Evolutionary conservation across 2,888 invertebrate species (phyloP), one percentile per base, ranked within the genome.

Genomic region (Tenthredo distinguenda): DNA sequence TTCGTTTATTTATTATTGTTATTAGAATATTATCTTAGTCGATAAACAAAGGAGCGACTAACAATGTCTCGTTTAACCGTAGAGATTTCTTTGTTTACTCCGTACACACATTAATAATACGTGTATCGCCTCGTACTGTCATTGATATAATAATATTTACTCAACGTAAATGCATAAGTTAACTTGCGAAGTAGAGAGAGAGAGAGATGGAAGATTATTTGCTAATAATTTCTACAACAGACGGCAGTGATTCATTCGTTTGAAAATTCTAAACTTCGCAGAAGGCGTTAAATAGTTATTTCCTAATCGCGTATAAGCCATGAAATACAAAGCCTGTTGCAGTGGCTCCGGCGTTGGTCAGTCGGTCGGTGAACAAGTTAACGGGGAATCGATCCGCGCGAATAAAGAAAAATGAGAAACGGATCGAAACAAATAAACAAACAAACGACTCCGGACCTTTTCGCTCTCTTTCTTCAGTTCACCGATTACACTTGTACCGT

Each of bases 91-190:
- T 62, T 62, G 62, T 26, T 21, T 26, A 62, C 62, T 62, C 26
- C 26, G 62, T 62, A 62, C 62, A 62, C 62, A 26, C 26, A 62
- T 26, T 55, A 55, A 55, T 55, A 12, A 62, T 31, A 62, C 12
- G 21, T 12, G 21, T 26, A 62, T 26, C 9, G 21, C 26, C 26
- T 26, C 62, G 26, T 31, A 47, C 47, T 47, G 62, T 62, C 62
- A 62, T 62, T 62, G 62, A 62, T 62, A 62, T 55, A 55, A 55
- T 55, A 55, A 55, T 55, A 55, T 55, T 55, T 55, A 7, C 55
- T n/a, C n/a, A 55, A 55, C n/a, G n/a, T 55, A 55, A 55, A 55
- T 55, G 55, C n/a, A 55, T 55, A 55, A 55, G 55, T 55, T 55
- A 55, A 55, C 55, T 55, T 6, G n/a, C n/a, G 7, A 55, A 55